Evolutionary conservation across 2,113 vertebrate genomes (phyloP).

Genomic region (Fulica atra): DNA sequence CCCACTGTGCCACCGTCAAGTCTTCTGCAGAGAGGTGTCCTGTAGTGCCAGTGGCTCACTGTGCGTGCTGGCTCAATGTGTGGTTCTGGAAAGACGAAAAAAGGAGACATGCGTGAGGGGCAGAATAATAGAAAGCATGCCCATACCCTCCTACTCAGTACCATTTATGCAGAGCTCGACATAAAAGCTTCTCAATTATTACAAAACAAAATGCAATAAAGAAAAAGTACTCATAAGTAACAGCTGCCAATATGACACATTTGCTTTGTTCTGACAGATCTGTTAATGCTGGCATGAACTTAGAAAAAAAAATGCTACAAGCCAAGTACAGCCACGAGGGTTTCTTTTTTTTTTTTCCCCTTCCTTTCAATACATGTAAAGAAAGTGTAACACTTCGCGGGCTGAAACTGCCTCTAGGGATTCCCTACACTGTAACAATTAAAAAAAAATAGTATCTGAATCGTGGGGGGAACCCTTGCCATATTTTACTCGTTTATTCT

Average conservation of each 20-base stretch:
- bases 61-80: conserved; percentile 99
- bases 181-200: conserved; percentile 77
- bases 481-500: conserved; percentile 40
- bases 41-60: conserved; percentile 95
- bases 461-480: conserved; percentile 26
- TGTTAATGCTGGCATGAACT: conserved; percentile 72
- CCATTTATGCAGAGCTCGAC: conserved; percentile 71
- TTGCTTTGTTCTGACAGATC: conserved; percentile 70
- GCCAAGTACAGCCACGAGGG: conserved; percentile 31
- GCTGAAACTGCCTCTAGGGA: conserved; percentile 45
- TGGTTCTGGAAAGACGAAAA: conserved; percentile 97
- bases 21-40: conserved; percentile 97
- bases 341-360: neutral
- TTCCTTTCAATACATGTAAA: neutral
- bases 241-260: conserved; percentile 77
- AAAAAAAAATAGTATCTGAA: conserved; percentile 37
- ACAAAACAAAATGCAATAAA: conserved; percentile 78
- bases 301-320: conserved; percentile 45
- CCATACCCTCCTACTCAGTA: conserved; percentile 84
- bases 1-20: conserved; percentile 95
- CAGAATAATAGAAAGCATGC: conserved; percentile 94
- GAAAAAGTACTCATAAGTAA: conserved; percentile 75
- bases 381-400: neutral
- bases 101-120: conserved; percentile 94
- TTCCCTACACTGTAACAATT: conserved; percentile 50